A percentile compares a stretch with the other conserved stretches of the same genome.
Conservation (phyloP, 2,797 vertebrate species). For the Xyrichtys novacula region DNA sequence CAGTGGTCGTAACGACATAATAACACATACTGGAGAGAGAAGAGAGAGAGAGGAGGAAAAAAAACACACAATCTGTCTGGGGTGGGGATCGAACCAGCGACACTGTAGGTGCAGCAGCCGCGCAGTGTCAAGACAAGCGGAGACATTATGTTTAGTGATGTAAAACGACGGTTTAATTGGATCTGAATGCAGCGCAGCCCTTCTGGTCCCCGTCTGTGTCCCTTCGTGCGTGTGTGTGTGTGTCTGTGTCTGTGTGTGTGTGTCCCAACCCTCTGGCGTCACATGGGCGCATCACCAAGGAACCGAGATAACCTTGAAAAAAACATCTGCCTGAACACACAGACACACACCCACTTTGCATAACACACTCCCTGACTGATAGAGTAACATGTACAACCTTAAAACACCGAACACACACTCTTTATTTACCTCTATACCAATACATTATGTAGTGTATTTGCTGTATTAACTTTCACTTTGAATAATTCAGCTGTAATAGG, state of each 20-base stretch:
- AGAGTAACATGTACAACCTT: neutral
- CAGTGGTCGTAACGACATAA: neutral
- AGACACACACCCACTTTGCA: conserved; percentile 26
- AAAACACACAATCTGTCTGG: neutral
- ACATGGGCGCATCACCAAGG: conserved; percentile 36
- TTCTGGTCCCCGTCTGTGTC: neutral
- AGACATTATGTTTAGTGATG: neutral
- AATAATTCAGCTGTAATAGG: conserved; percentile 5
- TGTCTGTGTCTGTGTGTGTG: conserved; percentile 11
- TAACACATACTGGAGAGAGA: neutral
- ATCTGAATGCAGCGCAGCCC: neutral
- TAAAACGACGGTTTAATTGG: conserved; percentile 6
- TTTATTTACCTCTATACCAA: neutral
- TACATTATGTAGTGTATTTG: neutral
- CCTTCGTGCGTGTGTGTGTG: neutral
- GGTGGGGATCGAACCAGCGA: neutral
- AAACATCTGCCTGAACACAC: conserved; percentile 16
- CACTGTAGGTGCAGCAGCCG: neutral
- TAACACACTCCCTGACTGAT: neutral
- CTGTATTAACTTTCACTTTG: neutral
- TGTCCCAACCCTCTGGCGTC: conserved; percentile 47
- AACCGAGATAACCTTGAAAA: conserved; percentile 78
- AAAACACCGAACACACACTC: no score
- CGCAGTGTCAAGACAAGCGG: neutral
- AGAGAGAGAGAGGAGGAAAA: neutral